These are phyloP conservation scores for Neodiprion pinetum DNA, from an alignment of 1,140 invertebrate species.

Conservation along the genomic window DNA sequence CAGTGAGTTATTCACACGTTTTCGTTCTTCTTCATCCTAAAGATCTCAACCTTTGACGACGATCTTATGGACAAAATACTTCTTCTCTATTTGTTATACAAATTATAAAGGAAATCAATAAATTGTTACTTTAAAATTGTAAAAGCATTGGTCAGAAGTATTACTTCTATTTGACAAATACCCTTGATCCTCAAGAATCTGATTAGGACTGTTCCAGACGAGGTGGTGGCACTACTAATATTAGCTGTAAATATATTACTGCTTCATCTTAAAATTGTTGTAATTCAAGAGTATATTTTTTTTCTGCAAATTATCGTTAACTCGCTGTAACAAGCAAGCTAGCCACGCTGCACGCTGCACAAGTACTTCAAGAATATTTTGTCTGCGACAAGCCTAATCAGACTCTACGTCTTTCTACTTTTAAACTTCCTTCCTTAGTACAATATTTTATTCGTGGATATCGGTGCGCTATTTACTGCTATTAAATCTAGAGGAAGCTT, in stretches of 20 bases:
- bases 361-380: slow-evolving; percentile 32
- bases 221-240: slow-evolving; percentile 50
- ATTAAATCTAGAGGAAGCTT: no score
- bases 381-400: slow-evolving; percentile 60
- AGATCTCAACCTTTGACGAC: not conserved
- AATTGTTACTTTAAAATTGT: slow-evolving; percentile 4
- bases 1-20: not conserved
- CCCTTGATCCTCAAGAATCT: slow-evolving; percentile 52
- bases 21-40: not conserved
- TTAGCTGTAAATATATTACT: slow-evolving; percentile 18
- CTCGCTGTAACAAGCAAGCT: slow-evolving; percentile 21
- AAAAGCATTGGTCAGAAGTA: slow-evolving; percentile 21
- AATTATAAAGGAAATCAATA: slow-evolving; percentile 6
- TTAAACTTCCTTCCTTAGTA: not conserved
- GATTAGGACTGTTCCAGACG: slow-evolving; percentile 64
- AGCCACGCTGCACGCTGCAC: slow-evolving; percentile 15
- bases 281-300: slow-evolving; percentile 18
- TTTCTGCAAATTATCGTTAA: slow-evolving; percentile 36
- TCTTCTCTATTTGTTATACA: slow-evolving; percentile 4
- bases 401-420: slow-evolving; percentile 39
- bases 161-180: slow-evolving; percentile 54
- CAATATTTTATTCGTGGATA: slow-evolving; percentile 16
- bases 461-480: no score
- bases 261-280: slow-evolving; percentile 14
- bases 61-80: not conserved